A percentile compares a stretch with the other conserved stretches of the same genome.
phyloP scores from a whole-genome alignment of 2,797 vertebrate species.

The Saxicola maurus region DNA sequence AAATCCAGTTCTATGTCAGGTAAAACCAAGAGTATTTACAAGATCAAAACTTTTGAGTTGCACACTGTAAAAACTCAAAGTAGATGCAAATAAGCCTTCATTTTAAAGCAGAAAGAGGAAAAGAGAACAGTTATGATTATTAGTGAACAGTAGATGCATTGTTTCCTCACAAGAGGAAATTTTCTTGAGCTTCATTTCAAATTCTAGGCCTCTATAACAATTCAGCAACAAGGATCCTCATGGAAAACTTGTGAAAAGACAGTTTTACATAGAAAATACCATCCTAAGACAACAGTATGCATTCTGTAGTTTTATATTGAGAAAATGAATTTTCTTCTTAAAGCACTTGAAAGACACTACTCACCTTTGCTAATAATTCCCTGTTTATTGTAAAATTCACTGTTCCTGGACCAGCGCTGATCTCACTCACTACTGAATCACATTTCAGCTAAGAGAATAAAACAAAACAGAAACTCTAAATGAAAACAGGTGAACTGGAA shows the following conservation, averaged over 20 bases:
- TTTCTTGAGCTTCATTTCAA: neutral
- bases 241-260: neutral
- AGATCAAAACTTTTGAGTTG: neutral
- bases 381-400: constrained; percentile 87
- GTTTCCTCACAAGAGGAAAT: neutral
- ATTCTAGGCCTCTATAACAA: neutral
- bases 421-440: constrained; percentile 82
- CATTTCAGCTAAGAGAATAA: constrained; percentile 75
- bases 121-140: neutral
- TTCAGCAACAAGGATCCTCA: neutral
- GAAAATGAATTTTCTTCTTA: neutral
- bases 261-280: neutral
- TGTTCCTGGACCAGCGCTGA: constrained; percentile 71
- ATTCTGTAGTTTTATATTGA: neutral
- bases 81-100: neutral
- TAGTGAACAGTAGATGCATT: neutral
- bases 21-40: neutral
- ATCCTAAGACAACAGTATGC: neutral
- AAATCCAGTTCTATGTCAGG: neutral
- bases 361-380: constrained; percentile 85
- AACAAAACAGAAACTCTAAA: neutral
- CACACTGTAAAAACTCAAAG: neutral
- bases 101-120: neutral
- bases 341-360: neutral
- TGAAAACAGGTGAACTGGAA: neutral